Percentiles rank a stretch among this genome's conserved stretches.
These are phyloP conservation scores for Nomada flava DNA, from an alignment of 2,888 invertebrate genomes.

Conservation along the genomic window DNA sequence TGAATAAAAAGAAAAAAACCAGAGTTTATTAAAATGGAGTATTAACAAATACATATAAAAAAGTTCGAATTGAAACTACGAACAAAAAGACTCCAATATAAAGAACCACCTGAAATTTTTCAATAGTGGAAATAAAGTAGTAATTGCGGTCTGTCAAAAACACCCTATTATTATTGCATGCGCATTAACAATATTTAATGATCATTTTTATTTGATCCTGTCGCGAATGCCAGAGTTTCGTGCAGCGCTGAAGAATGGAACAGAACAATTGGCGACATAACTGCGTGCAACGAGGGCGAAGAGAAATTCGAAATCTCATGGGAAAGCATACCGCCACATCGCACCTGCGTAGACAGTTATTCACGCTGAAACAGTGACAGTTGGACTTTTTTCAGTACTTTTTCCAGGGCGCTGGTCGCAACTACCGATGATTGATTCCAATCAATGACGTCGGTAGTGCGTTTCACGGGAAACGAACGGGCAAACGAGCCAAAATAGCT, in stretches of 20 bases:
- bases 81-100: no score
- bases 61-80: no score
- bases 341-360: slow-evolving; percentile 42
- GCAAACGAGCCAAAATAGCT: slow-evolving; percentile 32
- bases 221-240: neutral
- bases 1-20: neutral
- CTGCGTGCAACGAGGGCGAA: slow-evolving; percentile 15
- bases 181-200: no score
- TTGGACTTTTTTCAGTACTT: slow-evolving; percentile 50
- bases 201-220: no score
- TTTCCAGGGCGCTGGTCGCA: slow-evolving; percentile 7
- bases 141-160: no score
- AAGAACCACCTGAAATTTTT: no score
- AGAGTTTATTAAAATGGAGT: no score
- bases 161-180: no score
- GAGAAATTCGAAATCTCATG: slow-evolving; percentile 43
- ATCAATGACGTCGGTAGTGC: slow-evolving; percentile 54
- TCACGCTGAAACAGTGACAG: slow-evolving; percentile 55
- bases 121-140: no score
- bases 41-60: no score
- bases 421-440: slow-evolving; percentile 65
- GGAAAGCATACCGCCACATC: slow-evolving; percentile 31
- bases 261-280: slow-evolving; percentile 14
- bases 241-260: neutral
- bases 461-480: slow-evolving; percentile 49